Base-by-base conservation (phyloP, 2,113 vertebrate species). In the Oncorhynchus masou region DNA sequence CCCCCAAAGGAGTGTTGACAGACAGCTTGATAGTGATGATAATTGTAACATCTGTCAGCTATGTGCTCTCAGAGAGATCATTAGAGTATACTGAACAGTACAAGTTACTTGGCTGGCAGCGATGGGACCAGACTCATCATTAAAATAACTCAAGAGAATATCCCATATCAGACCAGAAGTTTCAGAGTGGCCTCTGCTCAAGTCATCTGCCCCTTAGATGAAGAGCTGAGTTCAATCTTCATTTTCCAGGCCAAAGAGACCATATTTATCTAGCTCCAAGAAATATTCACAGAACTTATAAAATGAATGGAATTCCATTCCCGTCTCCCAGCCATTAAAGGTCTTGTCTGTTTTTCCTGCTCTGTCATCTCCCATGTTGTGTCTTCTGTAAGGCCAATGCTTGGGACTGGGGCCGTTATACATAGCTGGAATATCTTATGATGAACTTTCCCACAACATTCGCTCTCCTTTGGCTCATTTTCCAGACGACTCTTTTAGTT, bases 381-480 rank as follows among this genome's bases (percentile, higher is more conserved):
- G 57, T 84, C 86, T 81, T 88, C 81, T 85, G 86, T 91, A 85
- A 82, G 89, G 90, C 82, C 83, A 71, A n/a, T 34, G 75, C 74
- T 73, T 80, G 82, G 77, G 81, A 87, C 78, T 7, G 74, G 73
- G 88, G 82, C 81, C 79, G 77, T 82, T 27, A 84, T 74, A 81
- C 88, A 94, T 94, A 92, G 87, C 83, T 92, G 76, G 81, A 91
- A 94, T 94, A 91, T 87, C 83, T 92, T 9, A 66, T 74, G 80
- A 93, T 85, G 85, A 94, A 93, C 88, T 93, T 94, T 94, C 93
- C 92, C 93, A 94, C 92, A 92, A 90, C 80, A 89, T 86, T 79
- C 79, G 85, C 77, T 76, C 74, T 64, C 71, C 68, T 83, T 81
- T 72, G 84, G 77, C 73, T 87, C 79, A 80, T 75, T 71, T 78